Conservation (phyloP, 2,113 vertebrate genomes). For the Thomomys bottae region DNA sequence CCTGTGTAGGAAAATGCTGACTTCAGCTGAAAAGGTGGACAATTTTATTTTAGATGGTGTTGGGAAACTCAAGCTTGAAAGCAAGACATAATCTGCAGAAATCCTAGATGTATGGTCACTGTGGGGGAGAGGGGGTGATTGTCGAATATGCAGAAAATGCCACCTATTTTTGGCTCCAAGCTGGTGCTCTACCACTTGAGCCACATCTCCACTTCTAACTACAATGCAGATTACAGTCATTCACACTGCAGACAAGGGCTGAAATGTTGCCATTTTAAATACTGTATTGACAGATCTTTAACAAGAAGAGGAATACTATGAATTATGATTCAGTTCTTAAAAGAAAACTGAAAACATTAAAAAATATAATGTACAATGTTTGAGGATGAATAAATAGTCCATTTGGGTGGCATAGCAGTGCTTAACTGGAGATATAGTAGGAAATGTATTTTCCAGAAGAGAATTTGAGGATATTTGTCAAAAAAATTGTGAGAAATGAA, state of each 20-base stretch:
- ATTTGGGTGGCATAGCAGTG: not conserved
- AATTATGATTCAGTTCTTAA: not conserved
- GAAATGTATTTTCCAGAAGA: not conserved
- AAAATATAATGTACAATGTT: not conserved
- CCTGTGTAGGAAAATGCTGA: not conserved
- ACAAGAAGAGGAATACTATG: not conserved
- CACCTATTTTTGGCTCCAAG: too few species aligned
- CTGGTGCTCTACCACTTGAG: too few species aligned
- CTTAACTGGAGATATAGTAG: not conserved
- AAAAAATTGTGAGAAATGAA: not conserved
- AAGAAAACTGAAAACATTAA: not conserved
- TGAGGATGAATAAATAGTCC: not conserved
- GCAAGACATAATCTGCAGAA: rapidly evolving
- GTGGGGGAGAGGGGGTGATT: not conserved
- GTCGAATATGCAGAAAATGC: not conserved
- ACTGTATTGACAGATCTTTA: not conserved
- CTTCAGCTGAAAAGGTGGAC: not conserved
- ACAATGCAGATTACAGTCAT: not conserved
- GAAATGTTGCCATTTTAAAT: not conserved
- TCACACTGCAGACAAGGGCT: not conserved
- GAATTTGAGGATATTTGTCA: not conserved
- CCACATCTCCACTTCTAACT: too few species aligned
- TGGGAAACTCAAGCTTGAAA: constrained; percentile 28
- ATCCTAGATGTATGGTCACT: not conserved
- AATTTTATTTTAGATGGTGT: not conserved